Conservation (phyloP, 1,140 invertebrate species). For the Triops cancriformis region DNA sequence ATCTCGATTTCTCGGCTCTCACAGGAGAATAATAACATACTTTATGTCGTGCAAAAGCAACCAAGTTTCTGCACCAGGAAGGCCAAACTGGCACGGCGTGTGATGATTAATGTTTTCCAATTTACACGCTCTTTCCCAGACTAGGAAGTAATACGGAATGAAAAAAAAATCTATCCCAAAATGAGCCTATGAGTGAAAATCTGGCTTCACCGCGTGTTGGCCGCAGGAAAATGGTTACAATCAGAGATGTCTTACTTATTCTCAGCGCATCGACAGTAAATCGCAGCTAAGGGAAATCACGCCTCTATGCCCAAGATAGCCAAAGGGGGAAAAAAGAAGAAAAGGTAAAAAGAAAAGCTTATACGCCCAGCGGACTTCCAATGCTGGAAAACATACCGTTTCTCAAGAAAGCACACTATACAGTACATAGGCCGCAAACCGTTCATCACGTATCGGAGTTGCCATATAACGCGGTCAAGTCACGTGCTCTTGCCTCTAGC, state of each 20-base stretch:
- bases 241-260: neutral
- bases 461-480: neutral
- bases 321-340: no score
- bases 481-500: neutral
- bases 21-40: neutral
- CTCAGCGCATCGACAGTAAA: constrained; percentile 13
- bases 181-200: no score
- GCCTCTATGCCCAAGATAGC: neutral
- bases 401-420: neutral
- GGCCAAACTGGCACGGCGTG: neutral
- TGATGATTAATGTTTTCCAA: neutral
- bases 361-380: neutral
- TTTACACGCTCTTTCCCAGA: neutral
- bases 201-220: neutral
- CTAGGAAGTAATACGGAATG: neutral
- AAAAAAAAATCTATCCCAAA: no score
- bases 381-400: neutral
- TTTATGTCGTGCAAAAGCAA: neutral
- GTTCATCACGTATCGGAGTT: neutral
- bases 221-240: neutral
- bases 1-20: neutral
- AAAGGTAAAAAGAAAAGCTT: neutral
- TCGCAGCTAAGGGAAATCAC: constrained; percentile 12
- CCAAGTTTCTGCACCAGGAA: neutral
- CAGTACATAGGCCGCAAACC: neutral